Base-by-base conservation (phyloP, 1,140 invertebrate species). In the Drosophila lacertosa region DNA sequence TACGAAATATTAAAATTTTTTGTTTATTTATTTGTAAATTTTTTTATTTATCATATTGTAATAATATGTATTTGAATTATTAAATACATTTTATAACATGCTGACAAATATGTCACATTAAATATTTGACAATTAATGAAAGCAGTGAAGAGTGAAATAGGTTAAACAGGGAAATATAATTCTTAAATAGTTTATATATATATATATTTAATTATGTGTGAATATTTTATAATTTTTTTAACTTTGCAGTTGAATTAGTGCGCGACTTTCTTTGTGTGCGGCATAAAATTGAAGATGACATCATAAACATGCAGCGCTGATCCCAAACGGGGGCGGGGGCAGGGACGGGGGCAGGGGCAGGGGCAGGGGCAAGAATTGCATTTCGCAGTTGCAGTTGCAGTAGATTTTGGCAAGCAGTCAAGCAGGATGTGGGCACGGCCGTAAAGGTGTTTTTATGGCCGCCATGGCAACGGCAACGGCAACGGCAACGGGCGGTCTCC, bases 381-480 rank as follows among this genome's bases (percentile, higher is more conserved):
- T 29, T 29, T 29, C 72, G 63, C 68, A 69, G 50, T 74, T 69
- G 47, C 47, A 59, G 51, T 11, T 50, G 71, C 62, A 79, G 54
- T 83, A 59, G 45, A 65, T 83, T 86, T 86, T 83, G 78, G 78
- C 79, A 79, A 73, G 67, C 81, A 83, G 76, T 83, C 80, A 83
- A 83, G 60, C 80, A 83, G 86, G 60, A 75, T 75, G 75, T 48
- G 60, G 26, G 44, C 32, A 22, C 9, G 39, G 51, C 75, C 80
- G 83, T 83, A 86, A 83, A 83, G 67, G 80, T 86, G 80, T 83
- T 83, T 83, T 83, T 86, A 83, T 83, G 75, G 74, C 77, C 67
- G 72, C 72, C 59, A 54, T 53, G 57, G 47, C 55, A 51, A 51
- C 55, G 42, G 3, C n/a, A n/a, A n/a, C n/a, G 13, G 20, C 10